phyloP scores from a whole-genome alignment of 2,888 invertebrate species.

The Sesamia inferens region DNA sequence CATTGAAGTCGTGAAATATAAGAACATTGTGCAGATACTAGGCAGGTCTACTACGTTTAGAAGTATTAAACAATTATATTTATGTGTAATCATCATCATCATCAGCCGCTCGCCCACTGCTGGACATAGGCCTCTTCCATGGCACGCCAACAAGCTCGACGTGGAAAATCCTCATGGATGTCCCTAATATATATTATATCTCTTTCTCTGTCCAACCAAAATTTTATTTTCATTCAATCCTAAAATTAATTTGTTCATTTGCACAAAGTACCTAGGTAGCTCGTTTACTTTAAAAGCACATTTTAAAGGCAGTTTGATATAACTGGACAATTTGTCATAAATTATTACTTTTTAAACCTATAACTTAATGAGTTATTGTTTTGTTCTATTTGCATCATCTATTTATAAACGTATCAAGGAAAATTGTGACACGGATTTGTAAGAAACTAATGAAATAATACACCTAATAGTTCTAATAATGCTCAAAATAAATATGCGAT shows the following conservation, averaged over 20 bases:
- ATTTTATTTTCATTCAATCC: not conserved
- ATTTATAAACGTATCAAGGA: conserved; percentile 20
- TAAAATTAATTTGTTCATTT: not conserved
- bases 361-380: conserved; percentile 6
- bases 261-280: not conserved
- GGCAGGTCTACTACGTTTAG: no score
- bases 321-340: not conserved
- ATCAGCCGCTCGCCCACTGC: no score
- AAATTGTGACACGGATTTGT: conserved; percentile 13
- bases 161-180: no score
- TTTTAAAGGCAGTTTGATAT: not conserved
- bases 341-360: conserved; percentile 13
- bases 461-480: not conserved
- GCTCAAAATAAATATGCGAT: conserved; percentile 1
- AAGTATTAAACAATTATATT: no score
- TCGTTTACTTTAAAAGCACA: not conserved
- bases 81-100: no score
- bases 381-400: conserved; percentile 20
- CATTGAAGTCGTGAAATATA: no score
- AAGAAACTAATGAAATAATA: conserved; percentile 3
- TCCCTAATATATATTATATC: not conserved
- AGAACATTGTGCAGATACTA: no score
- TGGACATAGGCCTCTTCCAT: no score
- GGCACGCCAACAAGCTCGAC: no score
- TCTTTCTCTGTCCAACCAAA: not conserved